Conservation (phyloP, 2,888 invertebrate genomes). For the Rapana venosa region DNA sequence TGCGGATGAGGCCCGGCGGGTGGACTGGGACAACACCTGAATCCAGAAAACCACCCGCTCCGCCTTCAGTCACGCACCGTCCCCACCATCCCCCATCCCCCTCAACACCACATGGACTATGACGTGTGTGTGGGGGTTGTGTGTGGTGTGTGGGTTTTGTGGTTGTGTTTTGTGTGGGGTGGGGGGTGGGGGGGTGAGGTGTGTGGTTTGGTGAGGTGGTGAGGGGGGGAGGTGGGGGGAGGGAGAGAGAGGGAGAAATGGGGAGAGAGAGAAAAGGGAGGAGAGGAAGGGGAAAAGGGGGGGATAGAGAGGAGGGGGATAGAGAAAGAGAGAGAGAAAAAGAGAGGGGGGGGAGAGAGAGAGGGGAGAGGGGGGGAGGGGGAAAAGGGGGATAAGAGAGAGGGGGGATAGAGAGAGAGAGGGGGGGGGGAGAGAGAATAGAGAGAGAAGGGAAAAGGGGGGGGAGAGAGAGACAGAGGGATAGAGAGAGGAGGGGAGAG, state of each 20-base stretch:
- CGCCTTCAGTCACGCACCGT: constrained; percentile 30
- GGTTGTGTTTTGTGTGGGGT: too few species aligned
- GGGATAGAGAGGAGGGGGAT: too few species aligned
- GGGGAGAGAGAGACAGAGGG: not conserved
- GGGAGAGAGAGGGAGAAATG: too few species aligned
- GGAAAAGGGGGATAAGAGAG: not conserved
- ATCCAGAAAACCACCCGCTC: constrained; percentile 76
- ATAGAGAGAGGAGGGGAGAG: not conserved
- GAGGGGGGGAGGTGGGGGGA: too few species aligned
- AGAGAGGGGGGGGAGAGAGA: not conserved
- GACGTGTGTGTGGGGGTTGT: not conserved
- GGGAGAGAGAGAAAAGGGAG: too few species aligned
- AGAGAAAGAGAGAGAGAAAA: too few species aligned
- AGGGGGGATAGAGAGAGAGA: not conserved
- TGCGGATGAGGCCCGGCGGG: constrained; percentile 70
- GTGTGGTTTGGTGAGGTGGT: too few species aligned
- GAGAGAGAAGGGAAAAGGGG: not conserved
- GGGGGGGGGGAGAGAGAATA: not conserved
- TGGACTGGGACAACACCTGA: constrained; percentile 73
- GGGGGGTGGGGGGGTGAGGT: too few species aligned
- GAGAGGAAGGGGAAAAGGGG: too few species aligned
- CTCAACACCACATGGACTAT: not conserved
- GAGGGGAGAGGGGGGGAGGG: not conserved
- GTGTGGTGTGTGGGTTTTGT: too few species aligned
- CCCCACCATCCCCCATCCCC: not conserved